Base-by-base conservation (phyloP, 2,797 vertebrate species). In the Antrozous pallidus region DNA sequence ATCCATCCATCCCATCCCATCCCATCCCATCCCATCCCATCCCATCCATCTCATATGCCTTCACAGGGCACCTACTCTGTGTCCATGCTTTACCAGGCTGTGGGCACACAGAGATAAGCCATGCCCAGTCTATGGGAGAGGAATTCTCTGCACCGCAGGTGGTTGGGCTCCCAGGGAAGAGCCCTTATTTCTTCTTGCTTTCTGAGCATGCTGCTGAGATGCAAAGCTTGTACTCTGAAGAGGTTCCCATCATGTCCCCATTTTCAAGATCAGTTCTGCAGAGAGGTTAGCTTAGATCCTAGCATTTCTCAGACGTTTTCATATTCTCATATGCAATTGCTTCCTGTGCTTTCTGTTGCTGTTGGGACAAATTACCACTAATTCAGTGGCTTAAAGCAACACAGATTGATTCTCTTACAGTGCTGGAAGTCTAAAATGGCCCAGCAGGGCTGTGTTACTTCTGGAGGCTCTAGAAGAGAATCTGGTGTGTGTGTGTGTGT, bases 11-110 rank as follows among this genome's bases (percentile, higher is more conserved):
- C 42, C 42, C 42, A 45, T 11, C 42, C 42, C 42, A 45, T 45
- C 47, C 47, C 47, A 14, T 47, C 47, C 47, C 47, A 47, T 16
- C 47, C 49, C 49, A 49, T 49, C 49, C 31, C 67, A 24, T 20
- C 13, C 42, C 5, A 70, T 2, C n/a, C 61, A 49, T 31, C 45
- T 20, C 51, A 8, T 2, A 12, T 2, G 0, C 5, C 2, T 28
- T 56, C 49, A 10, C 17, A 49, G 80, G 54, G n/a, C 13, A 22
- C 9, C 1, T 18, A 8, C 54, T 67, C 24, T 11, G 10, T 36
- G 73, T 36, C 42, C 26, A 10, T 6, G 16, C 42, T 28, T 47
- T 2, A 28, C 28, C 17, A 42, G 33, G 13, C 71, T 45, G 38
- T 28, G 31, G 31, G 18, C n/a, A 28, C 1, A 5, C 24, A n/a